Evolutionary conservation across 2,888 invertebrate species (phyloP).

Genomic region (Bombyx huttoni): DNA sequence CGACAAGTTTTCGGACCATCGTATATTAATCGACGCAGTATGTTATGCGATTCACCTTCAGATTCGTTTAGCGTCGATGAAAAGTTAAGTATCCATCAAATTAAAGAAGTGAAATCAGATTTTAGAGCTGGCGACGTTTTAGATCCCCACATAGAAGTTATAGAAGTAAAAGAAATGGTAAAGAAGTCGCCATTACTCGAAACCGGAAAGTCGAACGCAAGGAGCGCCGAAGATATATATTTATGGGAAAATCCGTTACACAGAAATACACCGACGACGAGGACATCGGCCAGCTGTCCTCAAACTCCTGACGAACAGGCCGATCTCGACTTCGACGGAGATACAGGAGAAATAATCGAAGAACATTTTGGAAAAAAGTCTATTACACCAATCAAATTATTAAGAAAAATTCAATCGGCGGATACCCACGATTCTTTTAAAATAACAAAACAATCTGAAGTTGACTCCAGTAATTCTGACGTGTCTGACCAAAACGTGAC

Average conservation of each 20-base stretch:
- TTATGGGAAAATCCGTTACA: slow-evolving; percentile 86
- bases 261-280: slow-evolving; percentile 58
- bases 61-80: slow-evolving; percentile 58
- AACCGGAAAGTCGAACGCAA: slow-evolving; percentile 47
- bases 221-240: slow-evolving; percentile 79
- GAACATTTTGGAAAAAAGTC: slow-evolving; percentile 78
- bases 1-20: slow-evolving; percentile 83
- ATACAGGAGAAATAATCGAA: slow-evolving; percentile 73
- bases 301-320: slow-evolving; percentile 82
- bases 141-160: slow-evolving; percentile 26
- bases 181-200: slow-evolving; percentile 51
- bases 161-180: slow-evolving; percentile 27
- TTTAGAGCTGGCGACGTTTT: slow-evolving; percentile 22
- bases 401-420: slow-evolving; percentile 55
- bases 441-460: slow-evolving; percentile 30
- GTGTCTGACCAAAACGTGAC: slow-evolving; percentile 35
- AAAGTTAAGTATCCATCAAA: slow-evolving; percentile 32
- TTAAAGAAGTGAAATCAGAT: slow-evolving; percentile 27
- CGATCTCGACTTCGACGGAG: slow-evolving; percentile 78
- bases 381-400: slow-evolving; percentile 77
- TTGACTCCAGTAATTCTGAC: slow-evolving; percentile 54
- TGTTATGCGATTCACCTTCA: slow-evolving; percentile 54
- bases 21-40: slow-evolving; percentile 46
- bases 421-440: slow-evolving; percentile 36
- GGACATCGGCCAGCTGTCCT: slow-evolving; percentile 60